A percentile compares a stretch with the other conserved stretches of the same genome.
Evolutionary conservation across 2,888 invertebrate species (phyloP).

Genomic region (Anthophora plumipes): DNA sequence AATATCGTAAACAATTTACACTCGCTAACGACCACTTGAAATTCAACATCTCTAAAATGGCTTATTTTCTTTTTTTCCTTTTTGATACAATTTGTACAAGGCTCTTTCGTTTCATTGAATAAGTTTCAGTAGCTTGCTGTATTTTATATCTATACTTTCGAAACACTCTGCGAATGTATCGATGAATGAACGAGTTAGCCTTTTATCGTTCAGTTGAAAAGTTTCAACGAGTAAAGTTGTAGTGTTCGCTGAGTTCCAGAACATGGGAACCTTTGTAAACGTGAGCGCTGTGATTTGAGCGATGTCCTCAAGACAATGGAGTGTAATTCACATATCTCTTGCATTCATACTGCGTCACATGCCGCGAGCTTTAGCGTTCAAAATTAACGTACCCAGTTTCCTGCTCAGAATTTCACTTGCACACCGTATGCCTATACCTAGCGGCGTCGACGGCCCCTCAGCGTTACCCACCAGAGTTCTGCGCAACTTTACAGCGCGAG

Average conservation of each 20-base stretch:
- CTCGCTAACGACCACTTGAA: no score
- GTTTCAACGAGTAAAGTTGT: constrained; percentile 29
- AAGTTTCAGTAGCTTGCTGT: no score
- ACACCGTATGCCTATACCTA: constrained; percentile 38
- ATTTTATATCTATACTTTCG: no score
- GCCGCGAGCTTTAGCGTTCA: constrained; percentile 54
- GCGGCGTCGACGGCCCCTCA: neutral
- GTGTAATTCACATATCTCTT: constrained; percentile 65
- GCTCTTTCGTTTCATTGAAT: no score
- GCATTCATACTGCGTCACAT: constrained; percentile 59
- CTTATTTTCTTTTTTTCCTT: no score
- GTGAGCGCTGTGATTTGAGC: constrained; percentile 36
- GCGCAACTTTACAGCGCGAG: constrained; percentile 1
- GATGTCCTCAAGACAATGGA: constrained; percentile 59
- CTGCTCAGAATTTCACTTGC: constrained; percentile 58
- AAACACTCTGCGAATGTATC: neutral
- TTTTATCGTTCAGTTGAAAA: constrained; percentile 14
- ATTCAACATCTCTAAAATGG: no score
- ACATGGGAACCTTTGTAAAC: constrained; percentile 19
- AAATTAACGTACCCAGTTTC: constrained; percentile 58
- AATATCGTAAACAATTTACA: no score
- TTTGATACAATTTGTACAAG: no score
- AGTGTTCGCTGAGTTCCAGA: constrained; percentile 1
- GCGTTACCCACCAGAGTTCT: neutral
- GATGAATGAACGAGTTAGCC: neutral